These are phyloP conservation scores for Synergus japonicus DNA, from an alignment of 2,888 invertebrate genomes.

Conservation along the genomic window DNA sequence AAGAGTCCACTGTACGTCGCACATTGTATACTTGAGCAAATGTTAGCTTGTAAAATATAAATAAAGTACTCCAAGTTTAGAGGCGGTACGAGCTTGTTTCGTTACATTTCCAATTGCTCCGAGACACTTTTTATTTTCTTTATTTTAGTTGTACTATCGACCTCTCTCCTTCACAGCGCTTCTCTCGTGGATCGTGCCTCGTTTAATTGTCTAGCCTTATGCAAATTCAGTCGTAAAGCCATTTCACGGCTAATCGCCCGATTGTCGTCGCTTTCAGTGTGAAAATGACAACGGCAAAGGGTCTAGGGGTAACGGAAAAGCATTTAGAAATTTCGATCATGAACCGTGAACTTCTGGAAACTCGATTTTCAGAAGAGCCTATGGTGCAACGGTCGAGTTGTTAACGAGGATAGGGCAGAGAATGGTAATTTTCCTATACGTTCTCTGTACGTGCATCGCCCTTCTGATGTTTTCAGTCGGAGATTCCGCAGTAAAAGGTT, in stretches of 20 bases:
- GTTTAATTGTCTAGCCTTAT: slow-evolving; percentile 51
- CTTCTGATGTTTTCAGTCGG: slow-evolving; percentile 19
- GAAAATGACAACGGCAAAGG: slow-evolving; percentile 52
- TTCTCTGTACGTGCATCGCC: slow-evolving; percentile 2
- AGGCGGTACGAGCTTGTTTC: neutral
- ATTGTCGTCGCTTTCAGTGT: slow-evolving; percentile 57
- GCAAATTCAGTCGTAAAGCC: slow-evolving; percentile 58
- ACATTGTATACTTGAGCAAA: slow-evolving; percentile 1
- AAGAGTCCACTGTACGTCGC: slow-evolving; percentile 4
- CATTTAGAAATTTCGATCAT: slow-evolving; percentile 39
- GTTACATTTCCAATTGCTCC: neutral
- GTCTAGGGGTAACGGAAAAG: slow-evolving; percentile 42
- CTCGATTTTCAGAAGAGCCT: slow-evolving; percentile 39
- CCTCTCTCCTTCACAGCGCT: slow-evolving; percentile 49
- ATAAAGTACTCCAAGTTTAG: slow-evolving; percentile 16
- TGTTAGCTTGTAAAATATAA: slow-evolving; percentile 25
- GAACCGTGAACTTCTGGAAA: slow-evolving; percentile 35
- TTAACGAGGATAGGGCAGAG: slow-evolving; percentile 27
- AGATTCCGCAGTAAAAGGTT: slow-evolving; percentile 24
- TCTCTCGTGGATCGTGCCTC: slow-evolving; percentile 49
- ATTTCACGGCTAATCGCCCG: slow-evolving; percentile 57
- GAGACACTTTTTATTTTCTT: neutral
- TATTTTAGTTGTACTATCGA: neutral
- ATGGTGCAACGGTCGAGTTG: slow-evolving; percentile 25
- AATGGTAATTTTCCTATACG: slow-evolving; percentile 32